Conservation (phyloP, 2,888 invertebrate genomes). For the Yponomeuta sedellus region DNA sequence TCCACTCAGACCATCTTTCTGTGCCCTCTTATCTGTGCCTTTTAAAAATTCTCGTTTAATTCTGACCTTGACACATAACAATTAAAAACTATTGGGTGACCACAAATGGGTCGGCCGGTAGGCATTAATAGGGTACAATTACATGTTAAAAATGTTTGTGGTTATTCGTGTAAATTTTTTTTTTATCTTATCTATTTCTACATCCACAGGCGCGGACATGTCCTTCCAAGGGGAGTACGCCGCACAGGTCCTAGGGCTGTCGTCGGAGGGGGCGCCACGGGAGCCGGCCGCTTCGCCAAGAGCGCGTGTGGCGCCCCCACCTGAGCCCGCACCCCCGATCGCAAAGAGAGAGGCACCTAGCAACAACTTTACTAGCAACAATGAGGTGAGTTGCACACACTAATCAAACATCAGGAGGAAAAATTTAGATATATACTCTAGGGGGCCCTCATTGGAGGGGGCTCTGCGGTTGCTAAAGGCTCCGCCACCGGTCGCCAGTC, state of each 20-base stretch:
- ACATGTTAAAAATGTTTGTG: no score
- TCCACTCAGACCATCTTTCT: no score
- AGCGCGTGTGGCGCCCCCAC: constrained; percentile 39
- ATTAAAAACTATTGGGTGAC: no score
- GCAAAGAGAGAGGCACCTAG: constrained; percentile 29
- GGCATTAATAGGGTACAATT: no score
- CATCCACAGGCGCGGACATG: constrained; percentile 85
- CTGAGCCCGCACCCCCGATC: constrained; percentile 37
- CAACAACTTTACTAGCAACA: constrained; percentile 36
- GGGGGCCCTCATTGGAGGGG: constrained; percentile 41
- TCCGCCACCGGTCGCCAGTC: constrained; percentile 33
- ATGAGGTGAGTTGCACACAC: constrained; percentile 27
- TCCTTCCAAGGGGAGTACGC: constrained; percentile 94
- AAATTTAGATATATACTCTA: constrained; percentile 40
- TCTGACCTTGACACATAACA: no score
- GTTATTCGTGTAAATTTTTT: no score
- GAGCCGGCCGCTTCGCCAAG: constrained; percentile 37
- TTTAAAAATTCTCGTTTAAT: no score
- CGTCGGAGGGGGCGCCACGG: constrained; percentile 65
- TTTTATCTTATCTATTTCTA: neutral
- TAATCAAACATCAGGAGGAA: no score
- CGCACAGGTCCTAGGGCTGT: constrained; percentile 88
- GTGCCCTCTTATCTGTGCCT: no score
- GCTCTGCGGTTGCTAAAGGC: no score
- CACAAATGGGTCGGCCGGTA: no score